These are phyloP conservation scores for Zaprionus kolodkinae DNA, from an alignment of 1,140 invertebrate species.

Conservation along the genomic window DNA sequence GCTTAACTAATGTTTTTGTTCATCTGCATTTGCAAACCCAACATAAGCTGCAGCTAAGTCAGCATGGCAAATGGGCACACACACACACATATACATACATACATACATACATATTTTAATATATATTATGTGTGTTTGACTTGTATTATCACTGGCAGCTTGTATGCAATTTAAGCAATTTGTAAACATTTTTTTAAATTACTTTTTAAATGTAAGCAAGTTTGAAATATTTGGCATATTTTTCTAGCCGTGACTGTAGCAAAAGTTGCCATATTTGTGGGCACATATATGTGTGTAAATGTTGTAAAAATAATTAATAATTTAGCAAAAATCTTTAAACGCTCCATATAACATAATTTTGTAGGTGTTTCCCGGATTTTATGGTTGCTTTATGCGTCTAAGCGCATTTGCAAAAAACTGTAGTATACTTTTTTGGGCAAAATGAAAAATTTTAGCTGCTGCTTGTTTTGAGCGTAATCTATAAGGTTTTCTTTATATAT, in stretches of 20 bases:
- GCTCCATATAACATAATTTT: not conserved
- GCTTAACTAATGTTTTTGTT: slow-evolving; percentile 42
- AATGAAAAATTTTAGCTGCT: too few relatives aligned
- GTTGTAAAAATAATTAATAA: not conserved
- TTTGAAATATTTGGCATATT: not conserved
- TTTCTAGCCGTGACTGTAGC: not conserved
- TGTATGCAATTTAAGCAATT: not conserved
- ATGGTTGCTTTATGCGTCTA: too few relatives aligned
- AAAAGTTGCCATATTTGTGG: not conserved
- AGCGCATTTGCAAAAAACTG: not conserved
- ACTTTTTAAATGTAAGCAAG: not conserved
- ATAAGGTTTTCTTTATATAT: too few relatives aligned
- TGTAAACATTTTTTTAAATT: not conserved
- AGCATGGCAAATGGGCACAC: slow-evolving; percentile 6
- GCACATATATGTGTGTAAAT: not conserved
- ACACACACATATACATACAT: not conserved
- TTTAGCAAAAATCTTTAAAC: not conserved
- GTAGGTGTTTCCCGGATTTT: too few relatives aligned
- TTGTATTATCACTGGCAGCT: not conserved
- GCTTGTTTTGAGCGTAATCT: not conserved
- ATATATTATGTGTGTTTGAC: not conserved
- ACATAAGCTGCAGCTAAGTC: slow-evolving; percentile 24
- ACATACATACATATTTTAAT: not conserved
- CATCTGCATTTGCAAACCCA: slow-evolving; percentile 3
- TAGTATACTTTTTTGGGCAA: not conserved